phyloP scores from a whole-genome alignment of 2,888 invertebrate species.

The Epinotia brunnichana region DNA sequence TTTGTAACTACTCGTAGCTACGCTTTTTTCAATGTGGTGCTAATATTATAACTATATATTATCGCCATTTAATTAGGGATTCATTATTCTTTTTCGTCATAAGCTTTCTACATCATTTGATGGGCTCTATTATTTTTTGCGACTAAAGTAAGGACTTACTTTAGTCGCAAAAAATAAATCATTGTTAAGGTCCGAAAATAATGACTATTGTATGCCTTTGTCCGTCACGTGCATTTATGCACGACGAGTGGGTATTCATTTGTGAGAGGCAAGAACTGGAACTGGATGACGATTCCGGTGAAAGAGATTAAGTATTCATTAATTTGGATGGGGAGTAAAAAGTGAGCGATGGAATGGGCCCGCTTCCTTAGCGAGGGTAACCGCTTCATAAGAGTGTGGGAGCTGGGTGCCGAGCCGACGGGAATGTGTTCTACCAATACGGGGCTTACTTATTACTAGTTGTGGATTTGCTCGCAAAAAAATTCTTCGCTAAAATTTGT shows the following conservation, averaged over 20 bases:
- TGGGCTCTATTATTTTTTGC: too few species aligned
- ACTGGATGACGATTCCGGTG: slow-evolving; percentile 29
- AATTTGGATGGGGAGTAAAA: slow-evolving; percentile 38
- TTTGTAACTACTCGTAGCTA: not conserved
- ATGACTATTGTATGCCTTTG: slow-evolving; percentile 18
- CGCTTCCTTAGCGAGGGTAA: slow-evolving; percentile 33
- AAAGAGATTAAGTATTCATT: slow-evolving; percentile 39
- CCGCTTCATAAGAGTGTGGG: slow-evolving; percentile 38
- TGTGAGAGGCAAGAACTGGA: not conserved
- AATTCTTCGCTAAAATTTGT: too few species aligned
- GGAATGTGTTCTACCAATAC: slow-evolving; percentile 19
- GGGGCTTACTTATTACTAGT: too few species aligned
- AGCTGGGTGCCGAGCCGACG: slow-evolving; percentile 22
- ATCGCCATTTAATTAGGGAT: too few species aligned
- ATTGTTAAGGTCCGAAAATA: not conserved
- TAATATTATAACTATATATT: too few species aligned
- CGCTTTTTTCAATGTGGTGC: not conserved
- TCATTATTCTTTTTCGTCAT: too few species aligned
- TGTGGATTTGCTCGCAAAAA: too few species aligned
- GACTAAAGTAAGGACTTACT: too few species aligned
- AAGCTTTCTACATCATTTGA: too few species aligned
- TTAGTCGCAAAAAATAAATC: too few species aligned
- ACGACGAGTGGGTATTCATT: slow-evolving; percentile 15
- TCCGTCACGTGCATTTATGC: slow-evolving; percentile 16
- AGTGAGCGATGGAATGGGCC: slow-evolving; percentile 30